Evolutionary conservation across 1,140 invertebrate species (phyloP).

Genomic region (Zaprionus capensis): DNA sequence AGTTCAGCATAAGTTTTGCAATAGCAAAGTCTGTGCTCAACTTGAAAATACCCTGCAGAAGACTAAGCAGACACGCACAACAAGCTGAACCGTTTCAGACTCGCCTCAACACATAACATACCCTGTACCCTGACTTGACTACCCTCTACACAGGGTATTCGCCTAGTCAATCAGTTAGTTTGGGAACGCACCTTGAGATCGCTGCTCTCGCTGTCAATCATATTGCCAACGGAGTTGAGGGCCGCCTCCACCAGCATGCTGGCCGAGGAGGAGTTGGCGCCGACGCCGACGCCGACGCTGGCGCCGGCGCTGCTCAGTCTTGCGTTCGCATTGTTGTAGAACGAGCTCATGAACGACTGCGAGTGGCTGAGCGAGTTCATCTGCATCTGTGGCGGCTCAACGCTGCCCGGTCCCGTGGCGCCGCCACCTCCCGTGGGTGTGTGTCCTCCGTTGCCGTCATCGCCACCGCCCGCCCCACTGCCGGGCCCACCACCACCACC

Average conservation of each 20-base stretch:
- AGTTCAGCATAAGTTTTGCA: no score
- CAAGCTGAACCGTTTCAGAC: no score
- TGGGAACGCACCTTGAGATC: conserved; percentile 70
- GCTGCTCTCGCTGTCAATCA: conserved; percentile 83
- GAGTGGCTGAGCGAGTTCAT: conserved; percentile 81
- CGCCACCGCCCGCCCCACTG: conserved; percentile 9
- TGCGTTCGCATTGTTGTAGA: conserved; percentile 82
- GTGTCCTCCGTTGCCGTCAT: conserved; percentile 7
- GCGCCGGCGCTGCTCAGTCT: conserved; percentile 68
- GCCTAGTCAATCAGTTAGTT: no score
- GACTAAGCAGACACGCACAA: no score
- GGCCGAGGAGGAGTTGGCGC: conserved; percentile 76
- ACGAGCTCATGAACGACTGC: conserved; percentile 83
- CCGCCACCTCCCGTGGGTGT: conserved; percentile 27
- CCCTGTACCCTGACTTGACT: not conserved
- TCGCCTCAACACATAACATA: no score
- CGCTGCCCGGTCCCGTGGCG: conserved; percentile 29
- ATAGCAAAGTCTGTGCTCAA: no score
- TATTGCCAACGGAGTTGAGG: conserved; percentile 83
- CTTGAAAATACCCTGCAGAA: no score
- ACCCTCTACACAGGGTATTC: not conserved
- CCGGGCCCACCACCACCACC: conserved; percentile 21
- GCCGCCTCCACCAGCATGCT: conserved; percentile 84
- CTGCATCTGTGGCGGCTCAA: conserved; percentile 71
- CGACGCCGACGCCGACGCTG: conserved; percentile 46